These are phyloP conservation scores for Gnathonemus echidnorhynchus DNA, from an alignment of 2,113 vertebrate species.

Conservation along the genomic window DNA sequence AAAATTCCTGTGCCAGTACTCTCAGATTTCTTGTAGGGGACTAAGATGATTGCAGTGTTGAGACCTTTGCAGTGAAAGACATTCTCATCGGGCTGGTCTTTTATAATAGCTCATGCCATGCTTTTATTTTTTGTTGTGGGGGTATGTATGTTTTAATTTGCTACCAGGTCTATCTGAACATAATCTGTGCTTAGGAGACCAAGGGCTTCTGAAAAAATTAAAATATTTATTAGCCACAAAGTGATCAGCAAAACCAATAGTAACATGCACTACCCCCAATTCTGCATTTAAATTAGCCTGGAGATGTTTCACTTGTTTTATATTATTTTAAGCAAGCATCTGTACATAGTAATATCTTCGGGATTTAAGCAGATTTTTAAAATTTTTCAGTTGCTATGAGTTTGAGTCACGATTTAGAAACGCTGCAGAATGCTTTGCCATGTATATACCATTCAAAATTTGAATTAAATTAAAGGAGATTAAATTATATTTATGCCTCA, in stretches of 20 bases:
- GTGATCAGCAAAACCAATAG: slow-evolving; percentile 3
- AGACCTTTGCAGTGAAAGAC: not conserved
- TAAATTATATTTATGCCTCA: not conserved
- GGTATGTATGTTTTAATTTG: not conserved
- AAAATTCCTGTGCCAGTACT: not conserved
- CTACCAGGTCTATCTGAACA: not conserved
- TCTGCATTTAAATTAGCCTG: not conserved
- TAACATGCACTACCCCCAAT: not conserved
- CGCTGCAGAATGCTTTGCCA: not conserved
- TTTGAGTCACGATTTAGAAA: not conserved
- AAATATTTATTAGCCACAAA: not conserved
- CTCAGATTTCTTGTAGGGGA: not conserved
- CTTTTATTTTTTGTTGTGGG: not conserved
- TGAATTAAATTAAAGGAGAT: not conserved
- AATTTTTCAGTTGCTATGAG: not conserved
- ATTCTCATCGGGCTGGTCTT: not conserved
- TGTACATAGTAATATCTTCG: not conserved
- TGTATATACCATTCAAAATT: not conserved
- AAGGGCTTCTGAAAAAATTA: slow-evolving; percentile 5
- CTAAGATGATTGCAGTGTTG: not conserved
- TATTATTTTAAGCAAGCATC: not conserved
- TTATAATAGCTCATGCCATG: not conserved
- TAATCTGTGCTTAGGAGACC: not conserved
- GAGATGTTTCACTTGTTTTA: not conserved
- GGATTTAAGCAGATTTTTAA: not conserved